Base-by-base conservation (phyloP, 2,113 vertebrate species). In the Panurus biarmicus region DNA sequence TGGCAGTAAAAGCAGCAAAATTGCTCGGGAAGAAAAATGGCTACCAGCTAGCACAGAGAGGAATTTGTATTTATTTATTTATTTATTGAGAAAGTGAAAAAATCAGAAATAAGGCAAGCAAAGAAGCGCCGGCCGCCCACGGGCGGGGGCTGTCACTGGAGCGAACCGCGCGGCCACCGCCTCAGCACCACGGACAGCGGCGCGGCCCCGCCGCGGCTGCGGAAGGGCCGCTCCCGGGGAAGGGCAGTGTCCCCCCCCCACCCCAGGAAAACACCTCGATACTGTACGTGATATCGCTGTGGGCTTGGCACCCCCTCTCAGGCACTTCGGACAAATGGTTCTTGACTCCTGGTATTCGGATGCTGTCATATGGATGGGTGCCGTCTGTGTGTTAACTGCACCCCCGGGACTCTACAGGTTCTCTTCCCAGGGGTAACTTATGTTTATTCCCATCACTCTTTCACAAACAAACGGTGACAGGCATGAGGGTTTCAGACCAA, bases 181-280 rank as follows among this genome's bases (percentile, higher is more conserved):
- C 18, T 90, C 94, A 95, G 94, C 90, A 95, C 94, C 94, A 78
- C 11, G 92, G 94, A 95, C 89, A 95, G 94, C 85, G 45, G 40
- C 65, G 4, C 35, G 36, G 51, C 36, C 33, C 38, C 16, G 50
- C 6, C 19, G 62, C 84, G 42, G 53, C 36, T 17, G 51, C 72
- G 72, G 62, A 67, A 36, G 5, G 9, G 53, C 36, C 10, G n/a
- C 56, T 11, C 29, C 54, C 8, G 8, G n/a, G 5, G 3, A 24
- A 5, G 5, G 12, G 29, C 1, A 10, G 4, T 1, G 38, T 4
- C 12, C 16, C 13, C 14, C 15, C 44, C 29, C 47, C 0, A 0
- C 7, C 36, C 4, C 14, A 0, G 29, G 18, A 10, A 26, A 70
- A 20, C 7, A 1, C 6, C 7, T 5, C 23, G 1, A 1, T 2